phyloP scores from a whole-genome alignment of 1,140 invertebrate genomes.

The Tenebrio molitor region DNA sequence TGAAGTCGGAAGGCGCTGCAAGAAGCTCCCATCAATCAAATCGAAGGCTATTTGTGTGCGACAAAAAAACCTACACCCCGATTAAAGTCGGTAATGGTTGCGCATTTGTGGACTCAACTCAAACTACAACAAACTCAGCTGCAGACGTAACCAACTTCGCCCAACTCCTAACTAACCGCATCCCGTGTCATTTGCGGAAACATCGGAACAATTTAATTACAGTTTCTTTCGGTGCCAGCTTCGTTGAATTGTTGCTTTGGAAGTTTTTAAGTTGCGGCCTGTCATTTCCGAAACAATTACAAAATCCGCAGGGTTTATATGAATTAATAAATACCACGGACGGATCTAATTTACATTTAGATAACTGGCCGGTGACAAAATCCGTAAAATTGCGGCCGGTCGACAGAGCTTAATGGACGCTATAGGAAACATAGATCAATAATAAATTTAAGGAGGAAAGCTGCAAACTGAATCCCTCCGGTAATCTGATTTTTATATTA shows the following conservation, averaged over 20 bases:
- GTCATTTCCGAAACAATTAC: conserved; percentile 14
- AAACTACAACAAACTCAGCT: conserved; percentile 34
- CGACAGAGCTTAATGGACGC: conserved; percentile 2
- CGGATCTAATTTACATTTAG: conserved; percentile 32
- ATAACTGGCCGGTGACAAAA: conserved; percentile 24
- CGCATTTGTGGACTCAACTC: conserved; percentile 17
- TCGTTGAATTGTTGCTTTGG: conserved; percentile 34
- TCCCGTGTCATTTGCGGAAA: conserved; percentile 51
- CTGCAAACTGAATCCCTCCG: conserved; percentile 41
- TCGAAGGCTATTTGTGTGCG: background rate
- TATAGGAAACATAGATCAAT: conserved; percentile 40
- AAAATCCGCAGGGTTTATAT: too few species aligned
- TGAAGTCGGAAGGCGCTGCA: background rate
- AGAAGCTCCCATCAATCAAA: conserved; percentile 7
- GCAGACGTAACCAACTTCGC: conserved; percentile 46
- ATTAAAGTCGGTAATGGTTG: background rate
- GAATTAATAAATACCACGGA: conserved; percentile 14
- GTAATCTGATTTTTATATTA: conserved; percentile 55
- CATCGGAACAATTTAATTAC: conserved; percentile 51
- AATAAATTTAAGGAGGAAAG: conserved; percentile 39
- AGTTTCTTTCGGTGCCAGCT: conserved; percentile 45
- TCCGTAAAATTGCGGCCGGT: conserved; percentile 20
- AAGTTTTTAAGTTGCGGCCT: conserved; percentile 17
- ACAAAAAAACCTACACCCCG: background rate
- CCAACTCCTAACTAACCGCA: conserved; percentile 47